Evolutionary conservation across 2,113 vertebrate species (phyloP).

Genomic region (Larimichthys polyactis): DNA sequence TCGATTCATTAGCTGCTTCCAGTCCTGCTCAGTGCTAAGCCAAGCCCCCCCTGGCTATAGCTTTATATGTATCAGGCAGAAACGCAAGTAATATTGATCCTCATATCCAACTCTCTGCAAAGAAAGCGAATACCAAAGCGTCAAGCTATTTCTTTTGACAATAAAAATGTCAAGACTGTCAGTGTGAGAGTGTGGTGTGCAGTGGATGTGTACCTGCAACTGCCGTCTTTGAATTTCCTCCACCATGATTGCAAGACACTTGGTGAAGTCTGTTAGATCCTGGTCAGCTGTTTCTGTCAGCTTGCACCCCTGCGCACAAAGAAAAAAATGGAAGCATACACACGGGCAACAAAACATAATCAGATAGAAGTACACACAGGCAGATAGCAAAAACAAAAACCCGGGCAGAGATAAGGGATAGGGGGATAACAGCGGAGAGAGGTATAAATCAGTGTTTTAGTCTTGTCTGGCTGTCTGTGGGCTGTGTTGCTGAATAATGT

Average conservation of each 20-base stretch:
- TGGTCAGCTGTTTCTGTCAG: slow-evolving; percentile 84
- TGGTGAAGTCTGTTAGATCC: slow-evolving; percentile 86
- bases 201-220: slow-evolving; percentile 75
- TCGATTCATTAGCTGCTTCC: no score
- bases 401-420: slow-evolving; percentile 54
- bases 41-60: background rate
- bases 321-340: slow-evolving; percentile 5
- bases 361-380: slow-evolving; percentile 45
- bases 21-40: background rate
- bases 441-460: slow-evolving; percentile 75
- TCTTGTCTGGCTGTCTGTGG: slow-evolving; percentile 61
- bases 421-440: slow-evolving; percentile 48
- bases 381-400: slow-evolving; percentile 50
- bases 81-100: background rate
- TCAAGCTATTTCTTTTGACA: background rate
- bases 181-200: background rate
- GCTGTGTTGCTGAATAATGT: slow-evolving; percentile 79
- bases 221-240: slow-evolving; percentile 74
- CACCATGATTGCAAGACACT: slow-evolving; percentile 82
- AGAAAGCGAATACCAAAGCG: background rate
- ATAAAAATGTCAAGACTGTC: background rate
- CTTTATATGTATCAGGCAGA: background rate
- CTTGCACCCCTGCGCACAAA: slow-evolving; percentile 75
- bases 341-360: slow-evolving; percentile 43
- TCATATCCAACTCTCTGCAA: background rate